phyloP scores from a whole-genome alignment of 64 coral and sea anemone species.

The Anthopleura sola region DNA sequence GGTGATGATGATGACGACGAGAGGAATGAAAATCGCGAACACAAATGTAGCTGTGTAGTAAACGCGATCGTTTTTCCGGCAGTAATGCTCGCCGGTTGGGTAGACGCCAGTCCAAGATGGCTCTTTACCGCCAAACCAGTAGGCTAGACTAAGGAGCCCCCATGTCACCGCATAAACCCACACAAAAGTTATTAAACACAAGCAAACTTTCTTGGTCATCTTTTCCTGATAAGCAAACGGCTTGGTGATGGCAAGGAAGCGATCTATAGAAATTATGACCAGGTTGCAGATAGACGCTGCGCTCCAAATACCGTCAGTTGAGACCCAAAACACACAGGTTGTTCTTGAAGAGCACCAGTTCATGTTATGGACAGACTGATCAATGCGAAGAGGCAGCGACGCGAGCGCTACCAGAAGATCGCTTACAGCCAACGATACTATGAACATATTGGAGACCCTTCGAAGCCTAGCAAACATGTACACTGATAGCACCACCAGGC shows the following conservation, averaged over 20 bases:
- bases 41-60: conserved; percentile 60
- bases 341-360: conserved; percentile 55
- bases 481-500: conserved; percentile 48
- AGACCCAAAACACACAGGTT: conserved; percentile 68
- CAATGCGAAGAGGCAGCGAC: conserved; percentile 72
- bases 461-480: conserved; percentile 55
- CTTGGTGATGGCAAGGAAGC: conserved; percentile 79
- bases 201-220: conserved; percentile 67
- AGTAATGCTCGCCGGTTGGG: neutral
- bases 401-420: conserved; percentile 59
- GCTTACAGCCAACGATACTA: conserved; percentile 67
- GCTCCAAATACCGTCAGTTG: conserved; percentile 48
- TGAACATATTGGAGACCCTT: conserved; percentile 80
- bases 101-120: neutral
- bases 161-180: conserved; percentile 72
- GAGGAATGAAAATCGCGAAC: conserved; percentile 54
- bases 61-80: conserved; percentile 48
- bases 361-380: conserved; percentile 54
- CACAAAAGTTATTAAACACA: conserved; percentile 46
- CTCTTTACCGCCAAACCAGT: conserved; percentile 35
- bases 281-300: conserved; percentile 70
- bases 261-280: conserved; percentile 81
- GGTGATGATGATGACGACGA: conserved; percentile 67
- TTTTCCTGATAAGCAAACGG: conserved; percentile 71
- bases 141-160: conserved; percentile 56